Conservation (phyloP, 2,113 vertebrate genomes). For the Callopanchax toddi region DNA sequence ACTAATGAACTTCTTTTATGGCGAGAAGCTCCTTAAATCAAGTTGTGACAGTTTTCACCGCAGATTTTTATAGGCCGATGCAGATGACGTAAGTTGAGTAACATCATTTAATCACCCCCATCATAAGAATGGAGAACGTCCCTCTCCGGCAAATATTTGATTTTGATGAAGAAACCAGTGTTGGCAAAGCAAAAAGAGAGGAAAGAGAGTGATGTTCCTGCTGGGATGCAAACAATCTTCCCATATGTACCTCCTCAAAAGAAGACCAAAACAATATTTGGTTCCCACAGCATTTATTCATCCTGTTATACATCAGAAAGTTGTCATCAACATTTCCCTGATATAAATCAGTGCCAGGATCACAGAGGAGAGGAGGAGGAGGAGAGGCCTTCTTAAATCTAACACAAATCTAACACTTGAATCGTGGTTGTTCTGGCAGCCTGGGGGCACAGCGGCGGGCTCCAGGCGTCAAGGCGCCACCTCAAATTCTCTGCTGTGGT, state of each 20-base stretch:
- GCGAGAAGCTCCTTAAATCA: slow-evolving; percentile 46
- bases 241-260: slow-evolving; percentile 55
- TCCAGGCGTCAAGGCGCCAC: slow-evolving; percentile 93
- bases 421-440: slow-evolving; percentile 87
- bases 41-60: slow-evolving; percentile 30
- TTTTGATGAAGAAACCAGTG: slow-evolving; percentile 52
- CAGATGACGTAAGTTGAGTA: slow-evolving; percentile 13
- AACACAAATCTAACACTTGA: slow-evolving; percentile 86
- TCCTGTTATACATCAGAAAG: slow-evolving; percentile 73
- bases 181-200: slow-evolving; percentile 26
- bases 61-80: slow-evolving; percentile 36
- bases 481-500: slow-evolving; percentile 93
- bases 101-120: slow-evolving; percentile 38
- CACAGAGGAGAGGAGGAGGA: slow-evolving; percentile 59
- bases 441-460: slow-evolving; percentile 85
- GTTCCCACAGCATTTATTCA: slow-evolving; percentile 71
- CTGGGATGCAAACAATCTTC: slow-evolving; percentile 50
- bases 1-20: slow-evolving; percentile 60
- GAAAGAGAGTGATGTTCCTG: slow-evolving; percentile 37
- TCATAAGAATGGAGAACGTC: slow-evolving; percentile 19
- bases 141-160: slow-evolving; percentile 49
- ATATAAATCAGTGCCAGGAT: slow-evolving; percentile 71
- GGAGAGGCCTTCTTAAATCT: slow-evolving; percentile 86
- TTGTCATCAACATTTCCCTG: slow-evolving; percentile 72
- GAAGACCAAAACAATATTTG: slow-evolving; percentile 66